Percentiles rank a stretch among this genome's conserved stretches.
Evolutionary conservation across 2,113 vertebrate species (phyloP).

Genomic region (Pardalotus punctatus): DNA sequence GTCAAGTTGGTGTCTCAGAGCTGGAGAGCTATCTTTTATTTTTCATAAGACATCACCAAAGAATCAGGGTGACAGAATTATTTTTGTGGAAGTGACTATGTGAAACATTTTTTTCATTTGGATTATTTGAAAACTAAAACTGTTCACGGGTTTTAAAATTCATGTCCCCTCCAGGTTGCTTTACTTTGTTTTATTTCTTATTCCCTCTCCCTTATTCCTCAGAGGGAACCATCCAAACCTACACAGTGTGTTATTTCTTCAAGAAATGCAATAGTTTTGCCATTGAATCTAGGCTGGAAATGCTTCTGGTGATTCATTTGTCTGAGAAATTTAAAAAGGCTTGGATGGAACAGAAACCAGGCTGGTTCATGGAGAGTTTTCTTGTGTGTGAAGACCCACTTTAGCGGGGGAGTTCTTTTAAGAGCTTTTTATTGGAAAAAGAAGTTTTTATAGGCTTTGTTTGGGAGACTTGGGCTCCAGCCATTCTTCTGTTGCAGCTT

Average conservation of each 20-base stretch:
- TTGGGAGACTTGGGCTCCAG: neutral
- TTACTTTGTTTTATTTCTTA: slow-evolving; percentile 33
- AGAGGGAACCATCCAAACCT: slow-evolving; percentile 42
- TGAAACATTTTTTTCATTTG: neutral
- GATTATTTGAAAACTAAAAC: slow-evolving; percentile 32
- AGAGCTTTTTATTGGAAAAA: neutral
- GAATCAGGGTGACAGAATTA: neutral
- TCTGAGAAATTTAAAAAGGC: neutral
- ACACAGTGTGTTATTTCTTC: slow-evolving; percentile 17
- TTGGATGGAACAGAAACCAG: neutral
- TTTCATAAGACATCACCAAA: neutral
- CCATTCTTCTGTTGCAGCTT: neutral
- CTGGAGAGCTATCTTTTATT: neutral
- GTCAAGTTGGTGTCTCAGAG: neutral
- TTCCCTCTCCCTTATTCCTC: slow-evolving; percentile 11
- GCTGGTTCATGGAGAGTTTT: neutral
- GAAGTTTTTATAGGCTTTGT: neutral
- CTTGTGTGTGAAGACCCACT: neutral
- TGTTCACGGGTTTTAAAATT: slow-evolving; percentile 50
- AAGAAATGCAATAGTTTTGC: slow-evolving; percentile 6
- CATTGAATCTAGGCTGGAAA: neutral
- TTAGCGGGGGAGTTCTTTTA: neutral
- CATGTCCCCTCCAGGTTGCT: slow-evolving; percentile 25
- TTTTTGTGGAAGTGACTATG: neutral
- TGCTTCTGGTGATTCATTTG: slow-evolving; percentile 39